phyloP scores from a whole-genome alignment of 2,888 invertebrate species.

The Lasioglossum oenotherae region DNA sequence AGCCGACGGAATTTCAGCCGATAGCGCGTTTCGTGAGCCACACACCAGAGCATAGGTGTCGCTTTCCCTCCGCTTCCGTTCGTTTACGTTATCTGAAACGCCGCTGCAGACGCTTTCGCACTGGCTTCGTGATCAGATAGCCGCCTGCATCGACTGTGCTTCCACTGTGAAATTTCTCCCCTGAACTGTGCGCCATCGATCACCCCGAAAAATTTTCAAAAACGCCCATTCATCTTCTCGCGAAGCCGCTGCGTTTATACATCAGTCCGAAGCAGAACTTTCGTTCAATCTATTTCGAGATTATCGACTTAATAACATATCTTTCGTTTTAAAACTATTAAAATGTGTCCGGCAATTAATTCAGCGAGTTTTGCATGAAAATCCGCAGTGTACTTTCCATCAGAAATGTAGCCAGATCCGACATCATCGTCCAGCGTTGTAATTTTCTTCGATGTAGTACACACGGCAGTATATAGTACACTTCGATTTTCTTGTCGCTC shows the following conservation, averaged over 20 bases:
- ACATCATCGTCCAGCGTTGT: background rate
- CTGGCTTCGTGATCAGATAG: constrained; percentile 17
- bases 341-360: background rate
- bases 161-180: background rate
- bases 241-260: background rate
- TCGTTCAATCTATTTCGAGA: background rate
- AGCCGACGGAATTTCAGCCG: constrained; percentile 40
- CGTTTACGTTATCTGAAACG: constrained; percentile 20
- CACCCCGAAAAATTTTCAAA: background rate
- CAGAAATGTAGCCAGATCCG: background rate
- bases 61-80: constrained; percentile 17
- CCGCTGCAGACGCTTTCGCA: background rate
- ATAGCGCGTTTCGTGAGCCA: constrained; percentile 24
- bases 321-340: background rate
- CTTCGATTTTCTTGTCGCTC: background rate
- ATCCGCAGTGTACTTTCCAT: background rate
- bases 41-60: background rate
- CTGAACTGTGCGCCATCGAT: background rate
- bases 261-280: background rate
- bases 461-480: background rate
- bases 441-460: background rate
- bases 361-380: background rate
- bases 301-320: too few species aligned
- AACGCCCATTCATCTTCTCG: background rate
- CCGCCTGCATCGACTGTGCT: background rate